Conservation (phyloP, 2,888 invertebrate species). For the Cremastinae sp. region DNA sequence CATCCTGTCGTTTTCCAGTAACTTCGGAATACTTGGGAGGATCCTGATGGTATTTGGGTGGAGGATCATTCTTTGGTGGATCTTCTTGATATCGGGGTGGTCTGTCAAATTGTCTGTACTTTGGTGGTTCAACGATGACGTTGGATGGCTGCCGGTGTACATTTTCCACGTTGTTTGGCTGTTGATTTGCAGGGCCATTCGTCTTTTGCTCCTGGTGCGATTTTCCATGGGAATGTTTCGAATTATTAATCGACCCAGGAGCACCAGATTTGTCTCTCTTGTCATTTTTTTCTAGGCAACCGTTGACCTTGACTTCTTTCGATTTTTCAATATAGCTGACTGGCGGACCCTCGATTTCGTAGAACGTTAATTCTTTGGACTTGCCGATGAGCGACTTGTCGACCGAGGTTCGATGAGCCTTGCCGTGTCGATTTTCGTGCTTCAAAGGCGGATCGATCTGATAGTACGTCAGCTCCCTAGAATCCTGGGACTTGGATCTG, state of each 20-base stretch:
- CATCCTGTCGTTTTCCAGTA: conserved; percentile 72
- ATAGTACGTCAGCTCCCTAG: conserved; percentile 73
- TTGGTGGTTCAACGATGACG: conserved; percentile 73
- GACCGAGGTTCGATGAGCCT: conserved; percentile 66
- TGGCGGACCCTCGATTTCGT: conserved; percentile 76
- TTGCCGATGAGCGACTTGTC: conserved; percentile 69
- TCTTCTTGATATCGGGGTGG: conserved; percentile 76
- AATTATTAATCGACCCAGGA: conserved; percentile 52
- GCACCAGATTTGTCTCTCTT: conserved; percentile 65
- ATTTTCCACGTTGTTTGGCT: conserved; percentile 69
- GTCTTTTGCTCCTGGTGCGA: conserved; percentile 68
- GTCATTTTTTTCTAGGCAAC: conserved; percentile 64
- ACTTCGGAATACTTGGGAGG: conserved; percentile 76
- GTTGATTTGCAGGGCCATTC: conserved; percentile 57
- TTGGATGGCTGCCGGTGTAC: conserved; percentile 69
- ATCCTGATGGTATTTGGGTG: conserved; percentile 74
- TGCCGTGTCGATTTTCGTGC: conserved; percentile 70
- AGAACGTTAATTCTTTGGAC: conserved; percentile 72
- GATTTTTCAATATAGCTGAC: conserved; percentile 63
- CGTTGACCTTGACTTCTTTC: conserved; percentile 51
- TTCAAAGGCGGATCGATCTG: conserved; percentile 73
- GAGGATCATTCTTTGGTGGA: conserved; percentile 73
- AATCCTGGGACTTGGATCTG: conserved; percentile 76
- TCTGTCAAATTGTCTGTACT: conserved; percentile 75
- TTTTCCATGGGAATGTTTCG: conserved; percentile 67